These are phyloP conservation scores for Microcebus tavaratra DNA, from an alignment of 2,113 vertebrate genomes.

Conservation along the genomic window DNA sequence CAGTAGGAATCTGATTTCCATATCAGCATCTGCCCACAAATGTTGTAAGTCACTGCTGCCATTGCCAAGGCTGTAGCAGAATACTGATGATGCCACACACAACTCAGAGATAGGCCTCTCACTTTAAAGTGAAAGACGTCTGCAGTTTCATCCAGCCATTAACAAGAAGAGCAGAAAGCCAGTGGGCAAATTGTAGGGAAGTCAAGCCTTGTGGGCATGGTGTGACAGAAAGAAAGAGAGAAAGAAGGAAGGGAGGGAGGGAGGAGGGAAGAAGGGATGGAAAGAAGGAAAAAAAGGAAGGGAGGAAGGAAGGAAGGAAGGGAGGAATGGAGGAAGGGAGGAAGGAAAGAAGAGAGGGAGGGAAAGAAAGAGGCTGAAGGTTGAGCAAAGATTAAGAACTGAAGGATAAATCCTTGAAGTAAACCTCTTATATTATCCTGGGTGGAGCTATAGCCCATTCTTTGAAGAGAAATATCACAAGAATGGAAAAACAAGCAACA, in stretches of 20 bases:
- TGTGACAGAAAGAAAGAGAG: not conserved
- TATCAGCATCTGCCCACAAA: not conserved
- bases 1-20: not conserved
- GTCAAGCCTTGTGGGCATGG: not conserved
- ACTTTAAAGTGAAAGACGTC: not conserved
- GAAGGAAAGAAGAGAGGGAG: too few relatives aligned
- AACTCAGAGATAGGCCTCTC: not conserved
- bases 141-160: not conserved
- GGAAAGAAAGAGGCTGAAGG: not conserved
- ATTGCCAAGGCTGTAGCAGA: not conserved
- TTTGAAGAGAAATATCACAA: too few relatives aligned
- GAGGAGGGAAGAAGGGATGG: fast-evolving
- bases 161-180: too few relatives aligned
- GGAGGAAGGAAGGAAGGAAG: too few relatives aligned
- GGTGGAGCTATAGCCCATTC: too few relatives aligned
- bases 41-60: not conserved
- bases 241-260: too few relatives aligned
- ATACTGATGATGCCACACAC: not conserved
- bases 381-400: not conserved
- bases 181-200: not conserved
- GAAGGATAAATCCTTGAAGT: not conserved
- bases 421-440: too few relatives aligned
- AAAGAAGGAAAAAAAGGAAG: too few relatives aligned
- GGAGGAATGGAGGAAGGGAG: too few relatives aligned
- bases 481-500: too few relatives aligned